Percentiles rank a stretch among this genome's conserved stretches.
These are phyloP conservation scores for Candoia aspera DNA, from an alignment of 2,113 vertebrate species.

Conservation along the genomic window DNA sequence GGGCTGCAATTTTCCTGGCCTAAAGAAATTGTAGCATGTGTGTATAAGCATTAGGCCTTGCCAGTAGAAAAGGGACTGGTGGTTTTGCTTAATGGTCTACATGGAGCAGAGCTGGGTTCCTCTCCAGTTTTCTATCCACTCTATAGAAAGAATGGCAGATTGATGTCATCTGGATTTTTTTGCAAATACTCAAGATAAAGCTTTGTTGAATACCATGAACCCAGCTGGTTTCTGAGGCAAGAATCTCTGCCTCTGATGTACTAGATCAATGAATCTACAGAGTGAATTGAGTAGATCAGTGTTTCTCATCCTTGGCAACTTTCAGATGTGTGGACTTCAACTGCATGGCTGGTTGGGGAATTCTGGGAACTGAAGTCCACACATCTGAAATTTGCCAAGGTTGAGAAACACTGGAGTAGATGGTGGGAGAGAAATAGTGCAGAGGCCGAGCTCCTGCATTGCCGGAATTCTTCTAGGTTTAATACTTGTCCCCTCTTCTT, in stretches of 20 bases:
- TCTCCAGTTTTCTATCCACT: background rate
- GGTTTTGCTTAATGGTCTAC: background rate
- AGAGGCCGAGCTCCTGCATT: background rate
- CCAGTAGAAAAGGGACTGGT: background rate
- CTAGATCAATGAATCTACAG: background rate
- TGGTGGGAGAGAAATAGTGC: background rate
- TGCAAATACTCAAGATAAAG: background rate
- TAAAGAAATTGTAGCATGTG: background rate
- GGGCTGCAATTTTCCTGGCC: background rate
- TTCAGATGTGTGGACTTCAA: no score
- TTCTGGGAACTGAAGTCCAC: no score
- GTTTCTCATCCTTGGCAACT: no score
- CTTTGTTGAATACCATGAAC: background rate
- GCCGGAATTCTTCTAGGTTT: background rate
- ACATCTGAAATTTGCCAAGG: no score
- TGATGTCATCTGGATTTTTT: background rate
- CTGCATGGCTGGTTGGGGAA: no score
- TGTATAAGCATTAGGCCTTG: background rate
- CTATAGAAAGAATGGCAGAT: background rate
- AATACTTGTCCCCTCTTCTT: background rate
- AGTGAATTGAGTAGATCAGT: no score
- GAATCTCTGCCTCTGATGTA: background rate
- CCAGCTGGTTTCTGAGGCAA: background rate
- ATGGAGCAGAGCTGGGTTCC: background rate
- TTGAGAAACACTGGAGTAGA: no score